Conservation (phyloP, 2,888 invertebrate species). For the Hirtodrosophila alboralis region DNA sequence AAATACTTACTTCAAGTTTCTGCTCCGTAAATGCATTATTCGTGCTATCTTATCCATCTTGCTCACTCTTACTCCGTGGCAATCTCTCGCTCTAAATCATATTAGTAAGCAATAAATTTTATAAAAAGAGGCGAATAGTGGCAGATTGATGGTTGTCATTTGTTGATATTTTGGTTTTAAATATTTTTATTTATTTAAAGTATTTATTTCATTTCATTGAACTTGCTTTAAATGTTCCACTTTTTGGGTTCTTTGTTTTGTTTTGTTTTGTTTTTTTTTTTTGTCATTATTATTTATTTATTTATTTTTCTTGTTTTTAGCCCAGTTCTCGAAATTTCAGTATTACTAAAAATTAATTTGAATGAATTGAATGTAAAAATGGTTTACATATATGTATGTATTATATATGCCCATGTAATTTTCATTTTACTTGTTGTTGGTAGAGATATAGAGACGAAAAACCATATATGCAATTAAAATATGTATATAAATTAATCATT, state of each 20-base stretch:
- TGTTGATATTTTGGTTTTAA: conserved; percentile 48
- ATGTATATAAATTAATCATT: conserved; percentile 66
- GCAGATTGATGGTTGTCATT: conserved; percentile 3
- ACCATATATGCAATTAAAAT: conserved; percentile 69
- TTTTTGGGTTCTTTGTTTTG: conserved; percentile 21
- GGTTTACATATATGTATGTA: conserved; percentile 61
- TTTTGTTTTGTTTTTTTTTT: conserved; percentile 16
- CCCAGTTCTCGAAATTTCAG: conserved; percentile 61
- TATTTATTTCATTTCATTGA: conserved; percentile 71
- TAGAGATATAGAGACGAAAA: conserved; percentile 67
- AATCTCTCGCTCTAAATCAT: conserved; percentile 9
- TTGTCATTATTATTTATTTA: conserved; percentile 7
- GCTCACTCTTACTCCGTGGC: not conserved
- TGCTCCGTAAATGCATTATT: too few relatives aligned
- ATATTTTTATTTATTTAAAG: conserved; percentile 76
- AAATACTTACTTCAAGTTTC: too few relatives aligned
- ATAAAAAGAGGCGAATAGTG: not conserved
- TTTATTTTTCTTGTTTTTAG: conserved; percentile 28
- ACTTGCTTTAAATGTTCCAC: conserved; percentile 36
- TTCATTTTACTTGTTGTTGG: conserved; percentile 50
- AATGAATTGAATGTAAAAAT: conserved; percentile 76
- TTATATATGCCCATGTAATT: conserved; percentile 50
- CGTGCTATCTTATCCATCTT: conserved; percentile 1
- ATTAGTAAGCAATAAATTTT: not conserved
- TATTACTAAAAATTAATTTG: conserved; percentile 76